These are phyloP conservation scores for Acanthopleura granulata DNA, from an alignment of 2,888 invertebrate genomes.

Conservation along the genomic window DNA sequence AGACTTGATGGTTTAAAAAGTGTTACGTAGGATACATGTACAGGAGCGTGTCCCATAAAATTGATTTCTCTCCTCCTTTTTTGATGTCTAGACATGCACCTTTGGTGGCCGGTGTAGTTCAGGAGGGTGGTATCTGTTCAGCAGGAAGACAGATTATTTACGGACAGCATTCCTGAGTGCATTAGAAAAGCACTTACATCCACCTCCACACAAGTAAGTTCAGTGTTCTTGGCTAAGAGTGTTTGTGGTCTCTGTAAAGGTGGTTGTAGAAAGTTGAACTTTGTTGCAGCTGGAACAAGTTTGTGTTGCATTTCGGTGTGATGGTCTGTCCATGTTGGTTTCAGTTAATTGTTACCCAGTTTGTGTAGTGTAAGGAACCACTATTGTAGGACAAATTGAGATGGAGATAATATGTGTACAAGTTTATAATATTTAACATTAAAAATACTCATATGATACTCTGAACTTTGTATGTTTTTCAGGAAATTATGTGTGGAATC, in stretches of 20 bases:
- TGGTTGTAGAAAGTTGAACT: no score
- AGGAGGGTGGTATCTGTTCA: conserved; percentile 56
- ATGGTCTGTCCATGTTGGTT: no score
- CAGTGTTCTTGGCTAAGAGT: no score
- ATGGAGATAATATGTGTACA: not conserved
- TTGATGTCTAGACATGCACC: conserved; percentile 57
- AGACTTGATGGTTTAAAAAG: no score
- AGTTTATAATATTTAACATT: not conserved
- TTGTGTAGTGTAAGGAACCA: no score
- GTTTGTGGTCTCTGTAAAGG: no score
- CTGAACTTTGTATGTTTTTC: conserved; percentile 33
- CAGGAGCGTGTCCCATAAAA: not conserved
- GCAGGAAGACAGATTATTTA: conserved; percentile 57
- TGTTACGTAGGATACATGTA: no score
- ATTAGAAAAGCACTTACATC: conserved; percentile 60
- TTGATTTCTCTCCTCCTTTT: conserved; percentile 11
- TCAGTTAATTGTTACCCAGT: no score
- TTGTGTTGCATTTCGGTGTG: no score
- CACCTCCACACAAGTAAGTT: conserved; percentile 66
- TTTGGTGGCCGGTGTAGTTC: conserved; percentile 62
- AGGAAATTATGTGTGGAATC: conserved; percentile 67
- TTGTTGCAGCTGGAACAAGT: no score
- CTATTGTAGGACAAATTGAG: no score
- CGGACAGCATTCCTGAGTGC: conserved; percentile 60
- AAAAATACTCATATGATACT: not conserved